These are phyloP conservation scores for Holcopasites calliopsidis DNA, from an alignment of 1,140 invertebrate species.

Conservation along the genomic window DNA sequence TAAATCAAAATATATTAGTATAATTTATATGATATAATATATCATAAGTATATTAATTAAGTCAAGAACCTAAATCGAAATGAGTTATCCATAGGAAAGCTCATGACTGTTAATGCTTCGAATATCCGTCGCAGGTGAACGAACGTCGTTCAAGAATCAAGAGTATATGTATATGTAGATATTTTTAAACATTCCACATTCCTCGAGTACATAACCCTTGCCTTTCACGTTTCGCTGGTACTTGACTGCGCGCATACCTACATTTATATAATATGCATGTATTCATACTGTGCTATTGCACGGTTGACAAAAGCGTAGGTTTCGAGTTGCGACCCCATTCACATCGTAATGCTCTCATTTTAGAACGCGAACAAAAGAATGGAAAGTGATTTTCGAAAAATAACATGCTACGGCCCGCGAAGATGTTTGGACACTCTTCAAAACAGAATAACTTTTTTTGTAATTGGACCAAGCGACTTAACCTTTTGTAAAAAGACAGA, in stretches of 20 bases:
- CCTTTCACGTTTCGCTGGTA: constrained; percentile 64
- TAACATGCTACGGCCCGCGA: too few species aligned
- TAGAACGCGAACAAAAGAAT: too few species aligned
- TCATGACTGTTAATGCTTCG: background rate
- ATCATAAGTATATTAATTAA: too few species aligned
- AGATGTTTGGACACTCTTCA: too few species aligned
- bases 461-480: too few species aligned
- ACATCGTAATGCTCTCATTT: background rate
- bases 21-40: too few species aligned
- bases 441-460: too few species aligned
- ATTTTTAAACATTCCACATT: constrained; percentile 70
- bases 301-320: constrained; percentile 4
- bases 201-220: constrained; percentile 50
- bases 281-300: background rate
- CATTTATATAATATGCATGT: too few species aligned
- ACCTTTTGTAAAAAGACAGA: too few species aligned
- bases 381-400: too few species aligned
- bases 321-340: background rate
- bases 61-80: background rate
- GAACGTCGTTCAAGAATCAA: constrained; percentile 57
- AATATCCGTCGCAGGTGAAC: constrained; percentile 43
- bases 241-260: background rate
- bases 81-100: constrained; percentile 1
- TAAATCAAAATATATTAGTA: too few species aligned
- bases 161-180: constrained; percentile 49